Base-by-base conservation (phyloP, 2,113 vertebrate species). In the Notarius quadriscutis region DNA sequence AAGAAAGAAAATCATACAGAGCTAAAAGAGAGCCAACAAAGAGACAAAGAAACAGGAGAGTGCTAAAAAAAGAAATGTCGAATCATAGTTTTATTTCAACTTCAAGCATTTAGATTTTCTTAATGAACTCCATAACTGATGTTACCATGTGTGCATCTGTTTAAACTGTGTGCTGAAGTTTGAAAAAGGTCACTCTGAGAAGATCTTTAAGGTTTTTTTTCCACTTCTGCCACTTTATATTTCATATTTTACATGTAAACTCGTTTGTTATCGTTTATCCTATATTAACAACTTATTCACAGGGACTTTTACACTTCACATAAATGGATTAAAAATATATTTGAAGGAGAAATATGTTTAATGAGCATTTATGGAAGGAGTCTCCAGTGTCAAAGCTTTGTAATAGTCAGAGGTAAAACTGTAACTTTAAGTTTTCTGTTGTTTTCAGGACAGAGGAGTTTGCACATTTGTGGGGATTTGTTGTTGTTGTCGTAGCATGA, bases 51-150 rank as follows among this genome's bases (percentile, higher is more conserved):
- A 25, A 74, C 22, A 50, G 41, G 25, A 74, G 7, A 18, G 25
- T 7, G 30, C 15, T 18, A 18, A 72, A 74, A 34, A 34, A 30
- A 34, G 14, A 34, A 75, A 41, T 34, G 2, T n/a, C n/a, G 22
- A 53, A 78, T 78, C 58, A 86, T 69, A 77, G n/a, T 89, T 90
- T 87, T 60, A 83, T 89, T 88, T 89, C 67, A 86, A 85, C 71
- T 50, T 2, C 60, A 88, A 92, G 91, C 81, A 89, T 90, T 90
- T 90, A 87, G 81, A 82, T 91, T 91, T 92, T 91, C 89, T 91
- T 92, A 92, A 92, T 93, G 88, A 91, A 91, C 83, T 86, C 58
- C 27, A 60, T 89, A 87, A 84, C 83, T 85, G 34, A 72, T 30
- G 34, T 72, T 72, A 41, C 30, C 4, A 48, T 20, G 7, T 74